phyloP scores from a whole-genome alignment of 1,140 invertebrate species.

The Drosophila burlai region DNA sequence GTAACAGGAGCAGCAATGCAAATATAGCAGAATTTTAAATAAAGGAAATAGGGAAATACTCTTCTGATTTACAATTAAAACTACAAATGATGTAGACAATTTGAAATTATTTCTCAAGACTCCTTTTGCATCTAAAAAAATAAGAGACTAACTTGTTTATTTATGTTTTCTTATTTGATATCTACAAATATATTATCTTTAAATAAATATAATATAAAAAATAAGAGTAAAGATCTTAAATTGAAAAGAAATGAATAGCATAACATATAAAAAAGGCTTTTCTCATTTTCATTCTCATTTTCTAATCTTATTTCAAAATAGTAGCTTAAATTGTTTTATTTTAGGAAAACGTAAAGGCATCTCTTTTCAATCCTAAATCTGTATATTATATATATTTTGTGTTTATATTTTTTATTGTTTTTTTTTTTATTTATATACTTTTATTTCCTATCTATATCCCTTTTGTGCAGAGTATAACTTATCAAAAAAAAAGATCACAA shows the following conservation, averaged over 20 bases:
- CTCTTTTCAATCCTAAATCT: no score
- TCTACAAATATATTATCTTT: no score
- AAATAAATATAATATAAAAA: no score
- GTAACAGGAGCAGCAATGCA: neutral
- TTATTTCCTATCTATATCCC: neutral
- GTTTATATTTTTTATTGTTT: neutral
- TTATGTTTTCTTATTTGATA: no score
- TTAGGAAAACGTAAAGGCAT: no score
- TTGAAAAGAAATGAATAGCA: no score
- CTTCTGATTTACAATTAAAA: neutral
- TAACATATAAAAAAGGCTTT: no score
- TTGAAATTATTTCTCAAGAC: neutral
- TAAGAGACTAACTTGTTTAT: neutral
- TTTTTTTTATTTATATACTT: neutral
- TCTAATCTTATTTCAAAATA: neutral
- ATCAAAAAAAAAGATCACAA: constrained; percentile 19
- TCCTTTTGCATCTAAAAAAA: neutral
- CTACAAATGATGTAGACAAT: neutral
- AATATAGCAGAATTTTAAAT: neutral
- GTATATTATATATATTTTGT: no score
- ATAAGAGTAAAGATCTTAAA: no score
- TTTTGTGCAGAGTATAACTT: constrained; percentile 2
- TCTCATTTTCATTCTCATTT: no score
- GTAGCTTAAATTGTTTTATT: neutral
- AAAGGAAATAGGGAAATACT: constrained; percentile 13